phyloP scores from a whole-genome alignment of 1,140 invertebrate species.

The Anastatus disparis region DNA sequence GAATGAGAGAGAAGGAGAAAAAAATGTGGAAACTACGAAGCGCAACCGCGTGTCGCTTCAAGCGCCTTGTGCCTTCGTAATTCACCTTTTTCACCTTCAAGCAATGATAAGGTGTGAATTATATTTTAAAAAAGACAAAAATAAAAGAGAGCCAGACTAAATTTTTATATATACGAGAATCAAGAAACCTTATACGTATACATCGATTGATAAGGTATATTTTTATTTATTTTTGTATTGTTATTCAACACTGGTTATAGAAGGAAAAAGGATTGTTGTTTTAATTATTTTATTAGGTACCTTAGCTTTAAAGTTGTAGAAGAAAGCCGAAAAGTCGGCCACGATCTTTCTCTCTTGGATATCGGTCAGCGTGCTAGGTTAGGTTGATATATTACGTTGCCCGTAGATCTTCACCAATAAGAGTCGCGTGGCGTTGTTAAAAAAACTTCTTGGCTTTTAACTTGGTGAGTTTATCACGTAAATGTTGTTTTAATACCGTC shows the following conservation, averaged over 20 bases:
- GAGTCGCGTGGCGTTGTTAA: not conserved
- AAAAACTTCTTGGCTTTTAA: too few relatives aligned
- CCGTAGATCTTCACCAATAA: not conserved
- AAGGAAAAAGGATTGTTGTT: too few relatives aligned
- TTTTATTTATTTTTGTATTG: too few relatives aligned
- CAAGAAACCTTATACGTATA: too few relatives aligned
- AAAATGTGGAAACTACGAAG: constrained; percentile 3
- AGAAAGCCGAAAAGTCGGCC: constrained; percentile 15
- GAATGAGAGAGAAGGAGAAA: too few relatives aligned
- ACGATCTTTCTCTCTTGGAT: constrained; percentile 13
- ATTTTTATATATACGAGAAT: too few relatives aligned
- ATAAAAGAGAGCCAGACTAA: not conserved
- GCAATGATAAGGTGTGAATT: not conserved
- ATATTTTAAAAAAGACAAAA: not conserved
- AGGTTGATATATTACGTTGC: not conserved
- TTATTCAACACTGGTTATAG: too few relatives aligned
- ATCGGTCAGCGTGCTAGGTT: constrained; percentile 16
- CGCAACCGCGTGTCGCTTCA: not conserved
- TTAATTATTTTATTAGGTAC: not conserved
- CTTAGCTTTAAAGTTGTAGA: constrained; percentile 21
- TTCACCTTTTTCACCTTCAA: not conserved
- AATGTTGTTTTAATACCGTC: too few relatives aligned
- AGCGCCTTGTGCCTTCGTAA: not conserved
- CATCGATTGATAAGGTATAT: too few relatives aligned
- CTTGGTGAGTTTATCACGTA: too few relatives aligned